Evolutionary conservation across 2,113 vertebrate genomes (phyloP).

Genomic region (Macrotus californicus): DNA sequence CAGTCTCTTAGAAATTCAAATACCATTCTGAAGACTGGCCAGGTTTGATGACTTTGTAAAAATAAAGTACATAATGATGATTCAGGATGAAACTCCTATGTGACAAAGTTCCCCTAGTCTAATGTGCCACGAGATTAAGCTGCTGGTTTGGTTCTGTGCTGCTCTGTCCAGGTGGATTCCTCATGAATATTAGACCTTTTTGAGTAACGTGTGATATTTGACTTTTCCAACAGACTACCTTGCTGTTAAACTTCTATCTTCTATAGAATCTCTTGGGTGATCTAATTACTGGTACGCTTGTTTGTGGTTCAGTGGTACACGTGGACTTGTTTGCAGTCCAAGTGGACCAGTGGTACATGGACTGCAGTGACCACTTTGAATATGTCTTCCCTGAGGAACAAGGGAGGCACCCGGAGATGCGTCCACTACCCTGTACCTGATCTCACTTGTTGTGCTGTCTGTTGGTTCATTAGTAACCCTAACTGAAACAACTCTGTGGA

Average conservation of each 20-base stretch:
- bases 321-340: too few relatives aligned
- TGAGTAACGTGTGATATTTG: background rate
- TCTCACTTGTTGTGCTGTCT: background rate
- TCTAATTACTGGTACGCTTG: background rate
- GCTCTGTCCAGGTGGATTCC: background rate
- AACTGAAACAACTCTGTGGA: background rate
- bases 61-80: background rate
- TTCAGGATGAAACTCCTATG: background rate
- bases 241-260: background rate
- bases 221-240: background rate
- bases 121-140: background rate
- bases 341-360: background rate
- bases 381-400: background rate
- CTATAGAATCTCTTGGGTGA: background rate
- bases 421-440: background rate
- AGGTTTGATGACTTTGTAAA: background rate
- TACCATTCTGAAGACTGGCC: background rate
- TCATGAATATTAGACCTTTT: background rate
- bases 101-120: background rate
- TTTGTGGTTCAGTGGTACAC: too few relatives aligned
- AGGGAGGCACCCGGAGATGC: background rate
- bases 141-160: background rate
- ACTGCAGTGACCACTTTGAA: background rate
- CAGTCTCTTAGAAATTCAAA: constrained; percentile 4
- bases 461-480: background rate